These are phyloP conservation scores for Oikopleura vanhoeffeni DNA, from an alignment of 23 tunicate genomes.

Conservation along the genomic window DNA sequence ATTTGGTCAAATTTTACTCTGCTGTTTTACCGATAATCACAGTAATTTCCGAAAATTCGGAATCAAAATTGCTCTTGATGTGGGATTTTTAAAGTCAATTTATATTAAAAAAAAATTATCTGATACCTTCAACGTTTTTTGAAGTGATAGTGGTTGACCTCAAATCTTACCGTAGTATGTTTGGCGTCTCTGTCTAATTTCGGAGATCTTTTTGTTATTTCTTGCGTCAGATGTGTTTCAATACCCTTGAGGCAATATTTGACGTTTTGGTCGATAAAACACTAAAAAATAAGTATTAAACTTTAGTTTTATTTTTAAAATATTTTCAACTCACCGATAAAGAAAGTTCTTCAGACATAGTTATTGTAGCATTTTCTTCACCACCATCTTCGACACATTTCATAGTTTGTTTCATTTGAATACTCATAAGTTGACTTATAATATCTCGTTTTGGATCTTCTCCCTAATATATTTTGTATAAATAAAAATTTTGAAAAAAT, in stretches of 20 bases:
- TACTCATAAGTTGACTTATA: not conserved
- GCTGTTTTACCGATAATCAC: too few species aligned
- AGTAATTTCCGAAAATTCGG: too few species aligned
- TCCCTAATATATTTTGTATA: too few species aligned
- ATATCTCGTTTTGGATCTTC: not conserved
- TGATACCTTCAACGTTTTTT: too few species aligned
- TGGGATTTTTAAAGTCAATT: too few species aligned
- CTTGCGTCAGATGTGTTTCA: conserved; percentile 38
- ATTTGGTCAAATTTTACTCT: too few species aligned
- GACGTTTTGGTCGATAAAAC: conserved; percentile 10
- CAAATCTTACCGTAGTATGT: too few species aligned
- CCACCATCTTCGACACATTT: conserved; percentile 55
- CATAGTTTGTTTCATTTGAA: conserved; percentile 12
- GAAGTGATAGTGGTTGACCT: too few species aligned
- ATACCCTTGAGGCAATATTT: conserved; percentile 81
- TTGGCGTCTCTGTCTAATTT: conserved; percentile 39
- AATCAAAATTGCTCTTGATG: too few species aligned
- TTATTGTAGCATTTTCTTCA: conserved; percentile 26
- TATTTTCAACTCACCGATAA: conserved; percentile 7
- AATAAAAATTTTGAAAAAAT: too few species aligned
- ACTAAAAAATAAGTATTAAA: conserved; percentile 18
- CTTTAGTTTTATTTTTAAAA: too few species aligned
- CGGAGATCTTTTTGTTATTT: conserved; percentile 44
- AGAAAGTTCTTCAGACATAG: conserved; percentile 35
- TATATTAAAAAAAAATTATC: too few species aligned